Evolutionary conservation across 2,888 invertebrate genomes (phyloP).

Genomic region (Lymantria monacha): DNA sequence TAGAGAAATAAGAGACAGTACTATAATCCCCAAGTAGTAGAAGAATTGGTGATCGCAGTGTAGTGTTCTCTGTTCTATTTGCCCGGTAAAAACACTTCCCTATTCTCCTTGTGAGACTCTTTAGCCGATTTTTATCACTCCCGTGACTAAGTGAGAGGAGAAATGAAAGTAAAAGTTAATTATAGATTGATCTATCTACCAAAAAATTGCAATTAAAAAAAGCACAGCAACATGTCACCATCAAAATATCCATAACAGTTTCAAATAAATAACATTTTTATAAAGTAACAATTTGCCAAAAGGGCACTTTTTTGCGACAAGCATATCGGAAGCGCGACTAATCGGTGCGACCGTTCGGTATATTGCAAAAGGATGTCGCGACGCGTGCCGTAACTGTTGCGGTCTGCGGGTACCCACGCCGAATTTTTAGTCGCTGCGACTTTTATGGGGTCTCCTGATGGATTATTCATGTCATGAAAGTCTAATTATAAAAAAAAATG

Average conservation of each 20-base stretch:
- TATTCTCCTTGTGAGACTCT: too few relatives aligned
- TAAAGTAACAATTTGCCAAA: constrained; percentile 39
- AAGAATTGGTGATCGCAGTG: too few relatives aligned
- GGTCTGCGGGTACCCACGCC: constrained; percentile 25
- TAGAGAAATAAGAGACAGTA: too few relatives aligned
- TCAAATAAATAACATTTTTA: constrained; percentile 11
- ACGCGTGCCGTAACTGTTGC: constrained; percentile 57
- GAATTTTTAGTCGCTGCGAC: constrained; percentile 15
- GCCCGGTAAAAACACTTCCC: too few relatives aligned
- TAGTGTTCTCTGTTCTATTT: too few relatives aligned
- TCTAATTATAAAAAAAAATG: constrained; percentile 22
- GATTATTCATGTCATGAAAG: constrained; percentile 36
- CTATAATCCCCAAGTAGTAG: too few relatives aligned
- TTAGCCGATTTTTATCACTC: too few relatives aligned
- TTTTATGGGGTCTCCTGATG: constrained; percentile 32
- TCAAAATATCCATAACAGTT: constrained; percentile 9
- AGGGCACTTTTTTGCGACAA: constrained; percentile 36
- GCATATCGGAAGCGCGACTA: constrained; percentile 61
- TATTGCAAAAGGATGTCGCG: constrained; percentile 72
- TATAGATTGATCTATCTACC: too few relatives aligned
- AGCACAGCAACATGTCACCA: not conserved
- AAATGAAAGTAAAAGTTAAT: too few relatives aligned
- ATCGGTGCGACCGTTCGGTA: constrained; percentile 60
- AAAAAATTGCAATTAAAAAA: too few relatives aligned
- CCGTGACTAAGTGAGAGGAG: too few relatives aligned